Evolutionary conservation across 37 sponge, comb jelly and placozoan genomes (phyloP).

Genomic region (Aphrocallistes beatrix): DNA sequence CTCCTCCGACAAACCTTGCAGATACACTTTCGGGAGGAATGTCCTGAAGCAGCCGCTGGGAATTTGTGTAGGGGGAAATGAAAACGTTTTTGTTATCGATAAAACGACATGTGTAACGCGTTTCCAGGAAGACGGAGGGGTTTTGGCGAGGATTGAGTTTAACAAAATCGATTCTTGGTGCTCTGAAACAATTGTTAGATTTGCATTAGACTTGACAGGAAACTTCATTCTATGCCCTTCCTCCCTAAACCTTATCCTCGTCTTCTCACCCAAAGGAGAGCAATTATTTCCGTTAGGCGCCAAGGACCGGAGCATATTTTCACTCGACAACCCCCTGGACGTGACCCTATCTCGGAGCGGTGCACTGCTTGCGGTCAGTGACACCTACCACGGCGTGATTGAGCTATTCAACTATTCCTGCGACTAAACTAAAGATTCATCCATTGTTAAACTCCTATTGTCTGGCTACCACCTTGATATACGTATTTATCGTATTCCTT

Average conservation of each 20-base stretch:
- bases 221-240: background rate
- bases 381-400: background rate
- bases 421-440: background rate
- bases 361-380: background rate
- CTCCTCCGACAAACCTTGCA: background rate
- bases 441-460: no score
- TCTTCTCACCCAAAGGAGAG: background rate
- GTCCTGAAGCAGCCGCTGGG: background rate
- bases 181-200: background rate
- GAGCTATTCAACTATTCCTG: background rate
- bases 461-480: no score
- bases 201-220: background rate
- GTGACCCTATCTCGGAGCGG: background rate
- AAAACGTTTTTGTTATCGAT: background rate
- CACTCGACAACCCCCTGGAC: background rate
- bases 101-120: background rate
- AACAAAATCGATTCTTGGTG: background rate
- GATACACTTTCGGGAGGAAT: background rate
- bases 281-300: background rate
- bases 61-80: background rate
- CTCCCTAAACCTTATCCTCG: background rate
- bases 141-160: background rate
- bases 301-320: background rate
- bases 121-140: background rate
- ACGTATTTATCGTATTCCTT: no score